Percentiles rank a stretch among this genome's conserved stretches.
phyloP scores from a whole-genome alignment of 2,888 invertebrate genomes.

The Listrodromus nycthemerus region DNA sequence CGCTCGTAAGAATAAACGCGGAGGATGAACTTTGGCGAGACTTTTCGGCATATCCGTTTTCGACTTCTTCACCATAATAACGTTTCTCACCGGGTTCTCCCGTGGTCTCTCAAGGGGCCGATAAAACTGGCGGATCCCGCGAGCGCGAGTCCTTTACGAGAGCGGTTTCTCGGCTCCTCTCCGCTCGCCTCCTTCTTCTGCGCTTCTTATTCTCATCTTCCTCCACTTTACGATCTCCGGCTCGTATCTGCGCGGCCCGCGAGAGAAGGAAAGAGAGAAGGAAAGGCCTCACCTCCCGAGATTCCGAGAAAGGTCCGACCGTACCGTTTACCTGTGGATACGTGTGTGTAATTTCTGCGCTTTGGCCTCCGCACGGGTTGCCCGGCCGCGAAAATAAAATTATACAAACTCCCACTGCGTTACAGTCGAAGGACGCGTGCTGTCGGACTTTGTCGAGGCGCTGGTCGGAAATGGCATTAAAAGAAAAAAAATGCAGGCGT shows the following conservation, averaged over 20 bases:
- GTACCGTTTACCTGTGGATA: conserved; percentile 41
- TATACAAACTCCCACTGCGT: not conserved
- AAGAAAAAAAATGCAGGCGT: not conserved
- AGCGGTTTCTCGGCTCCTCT: conserved; percentile 60
- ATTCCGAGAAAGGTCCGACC: conserved; percentile 61
- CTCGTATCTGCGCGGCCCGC: conserved; percentile 42
- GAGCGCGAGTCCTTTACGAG: conserved; percentile 63
- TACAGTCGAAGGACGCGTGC: not conserved
- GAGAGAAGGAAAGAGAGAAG: conserved; percentile 20
- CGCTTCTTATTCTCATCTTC: conserved; percentile 27
- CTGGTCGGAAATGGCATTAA: not conserved
- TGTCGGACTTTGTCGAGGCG: conserved; percentile 6
- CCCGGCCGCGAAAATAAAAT: conserved; percentile 3
- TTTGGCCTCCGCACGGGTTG: not conserved
- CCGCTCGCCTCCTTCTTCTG: conserved; percentile 31
- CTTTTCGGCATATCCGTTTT: conserved; percentile 65
- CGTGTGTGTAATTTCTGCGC: conserved; percentile 23
- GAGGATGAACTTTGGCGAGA: conserved; percentile 33
- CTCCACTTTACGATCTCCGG: conserved; percentile 58
- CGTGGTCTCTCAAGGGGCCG: conserved; percentile 57
- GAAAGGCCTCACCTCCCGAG: conserved; percentile 41
- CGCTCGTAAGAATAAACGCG: not conserved
- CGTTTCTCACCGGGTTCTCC: conserved; percentile 39
- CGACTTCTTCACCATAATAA: conserved; percentile 38
- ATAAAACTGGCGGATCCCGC: conserved; percentile 58